Percentiles rank a stretch among this genome's conserved stretches.
Conservation (phyloP, 2,888 invertebrate genomes). For the Melanostoma mellinum region DNA sequence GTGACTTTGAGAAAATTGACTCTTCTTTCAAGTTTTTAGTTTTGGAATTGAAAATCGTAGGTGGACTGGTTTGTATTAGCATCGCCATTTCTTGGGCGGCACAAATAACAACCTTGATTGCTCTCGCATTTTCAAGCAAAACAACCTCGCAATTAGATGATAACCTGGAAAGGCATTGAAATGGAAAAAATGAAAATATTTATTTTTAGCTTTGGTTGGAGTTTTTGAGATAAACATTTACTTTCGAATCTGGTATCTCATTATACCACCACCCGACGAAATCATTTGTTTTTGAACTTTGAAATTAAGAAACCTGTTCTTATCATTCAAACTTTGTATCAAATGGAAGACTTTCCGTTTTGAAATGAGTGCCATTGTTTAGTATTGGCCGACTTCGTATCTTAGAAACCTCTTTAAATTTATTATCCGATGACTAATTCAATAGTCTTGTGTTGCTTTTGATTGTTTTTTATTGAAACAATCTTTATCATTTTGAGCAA, state of each 20-base stretch:
- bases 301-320: constrained; percentile 12
- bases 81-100: too few relatives aligned
- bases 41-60: too few relatives aligned
- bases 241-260: not conserved
- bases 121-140: not conserved
- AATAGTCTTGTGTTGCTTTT: not conserved
- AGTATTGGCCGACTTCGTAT: not conserved
- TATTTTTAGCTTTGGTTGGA: not conserved
- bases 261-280: constrained; percentile 3
- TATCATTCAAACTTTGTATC: not conserved
- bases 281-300: constrained; percentile 48
- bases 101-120: too few relatives aligned
- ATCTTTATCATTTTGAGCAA: constrained; percentile 18
- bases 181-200: constrained; percentile 1
- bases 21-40: too few relatives aligned
- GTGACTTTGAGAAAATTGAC: too few relatives aligned
- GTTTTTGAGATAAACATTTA: constrained; percentile 8
- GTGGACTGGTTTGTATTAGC: too few relatives aligned
- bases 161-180: constrained; percentile 14
- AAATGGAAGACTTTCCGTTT: not conserved
- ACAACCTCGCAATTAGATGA: constrained; percentile 17
- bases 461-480: constrained; percentile 21
- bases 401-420: not conserved
- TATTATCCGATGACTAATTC: not conserved
- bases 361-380: not conserved